Base-by-base conservation (phyloP, 2,113 vertebrate species). In the Dipodomys ordii region DNA sequence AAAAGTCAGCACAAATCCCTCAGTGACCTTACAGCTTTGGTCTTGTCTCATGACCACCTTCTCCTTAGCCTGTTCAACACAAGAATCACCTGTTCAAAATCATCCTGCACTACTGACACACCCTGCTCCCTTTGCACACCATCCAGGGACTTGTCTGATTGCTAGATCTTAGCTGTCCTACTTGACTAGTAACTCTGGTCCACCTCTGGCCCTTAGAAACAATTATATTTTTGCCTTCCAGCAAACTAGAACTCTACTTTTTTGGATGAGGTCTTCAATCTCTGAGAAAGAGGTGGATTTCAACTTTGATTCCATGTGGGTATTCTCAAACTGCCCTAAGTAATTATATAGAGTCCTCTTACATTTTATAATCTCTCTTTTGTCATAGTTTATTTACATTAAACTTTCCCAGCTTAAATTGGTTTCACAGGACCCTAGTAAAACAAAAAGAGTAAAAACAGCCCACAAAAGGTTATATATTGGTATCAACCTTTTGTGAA, bases 401-500 rank as follows among this genome's bases (percentile, higher is more conserved):
- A 71, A 87, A 74, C 11, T 62, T 79, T n/a, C 8, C 12, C 10
- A 80, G 35, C 32, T 91, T 72, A n/a, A 88, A 77, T 64, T 11
- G 74, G 7, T 76, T 88, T 92, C 69, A 90, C 44, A 83, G 60
- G 35, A 23, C 20, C 10, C 78, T 13, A 49, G 25, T 62, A 62
- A 95, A 92, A 76, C 13, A 27, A 23, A 68, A 60, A 71, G 85
- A 46, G 18, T 80, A 32, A 86, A 87, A 49, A 32, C 19, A 81
- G 1, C 10, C 6, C 62, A 67, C 72, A 77, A 4, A 80, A 88
- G 44, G 62, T 68, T 10, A 74, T 3, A 5, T 88, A 53, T 62
- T 68, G 16, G 35, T 64, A 87, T 3, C 93, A 71, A 16, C 20
- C 92, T 69, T 94, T 82, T 94, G 62, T 77, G 85, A 85, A 30